Conservation (phyloP, 2,113 vertebrate genomes). For the Ursus arctos region DNA sequence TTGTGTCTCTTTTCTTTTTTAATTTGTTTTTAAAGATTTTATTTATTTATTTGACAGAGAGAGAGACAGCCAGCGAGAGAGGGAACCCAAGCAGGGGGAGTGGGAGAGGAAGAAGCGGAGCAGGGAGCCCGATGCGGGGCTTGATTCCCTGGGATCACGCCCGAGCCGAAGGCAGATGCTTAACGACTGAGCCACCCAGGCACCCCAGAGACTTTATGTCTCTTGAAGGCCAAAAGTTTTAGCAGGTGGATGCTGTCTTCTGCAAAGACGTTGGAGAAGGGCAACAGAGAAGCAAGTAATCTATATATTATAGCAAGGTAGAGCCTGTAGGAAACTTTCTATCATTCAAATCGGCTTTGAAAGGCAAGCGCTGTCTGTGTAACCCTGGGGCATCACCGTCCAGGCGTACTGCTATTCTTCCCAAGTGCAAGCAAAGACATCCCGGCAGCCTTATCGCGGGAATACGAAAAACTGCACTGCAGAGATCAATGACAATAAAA, state of each 20-base stretch:
- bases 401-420: neutral
- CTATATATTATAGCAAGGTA: neutral
- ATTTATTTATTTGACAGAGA: too few species aligned
- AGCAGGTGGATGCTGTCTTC: neutral
- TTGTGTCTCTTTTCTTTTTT: too few species aligned
- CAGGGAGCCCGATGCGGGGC: too few species aligned
- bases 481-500: neutral
- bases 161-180: too few species aligned
- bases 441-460: neutral
- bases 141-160: too few species aligned
- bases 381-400: neutral
- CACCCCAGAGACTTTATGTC: neutral
- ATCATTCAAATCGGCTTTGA: neutral
- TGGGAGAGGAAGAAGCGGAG: too few species aligned
- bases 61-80: too few species aligned
- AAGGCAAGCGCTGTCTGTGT: neutral
- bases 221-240: neutral
- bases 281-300: neutral
- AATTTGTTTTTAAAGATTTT: too few species aligned
- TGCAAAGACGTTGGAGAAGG: neutral
- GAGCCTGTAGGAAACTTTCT: neutral
- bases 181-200: too few species aligned
- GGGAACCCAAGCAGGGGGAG: too few species aligned
- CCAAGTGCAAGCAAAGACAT: neutral
- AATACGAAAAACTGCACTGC: neutral